Base-by-base conservation (phyloP, 2,113 vertebrate species). In the Otolemur garnettii region DNA sequence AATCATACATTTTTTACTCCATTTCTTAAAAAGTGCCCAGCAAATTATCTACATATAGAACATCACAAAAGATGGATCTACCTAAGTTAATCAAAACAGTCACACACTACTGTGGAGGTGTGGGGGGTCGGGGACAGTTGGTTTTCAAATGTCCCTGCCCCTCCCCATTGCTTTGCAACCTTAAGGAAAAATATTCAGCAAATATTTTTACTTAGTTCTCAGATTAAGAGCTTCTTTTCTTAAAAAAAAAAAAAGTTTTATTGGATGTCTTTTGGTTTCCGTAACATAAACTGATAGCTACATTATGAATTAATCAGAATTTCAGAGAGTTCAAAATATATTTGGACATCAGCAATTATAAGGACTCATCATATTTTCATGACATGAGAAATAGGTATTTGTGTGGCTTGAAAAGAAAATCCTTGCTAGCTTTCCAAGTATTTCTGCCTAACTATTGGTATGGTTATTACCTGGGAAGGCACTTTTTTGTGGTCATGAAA, bases 401-500 rank as follows among this genome's bases (percentile, higher is more conserved):
- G 22, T 62, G 78, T 94, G 85, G 17, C 45, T 79, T 95, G 89
- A 59, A 93, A 78, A 87, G 53, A 90, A 92, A 78, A 93, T 71
- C 14, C 42, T 93, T 38, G 19, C 74, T 93, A 91, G 91, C 18
- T 19, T 95, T 84, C 90, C 38, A 77, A 91, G 6, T 69, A 87
- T 96, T 91, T 93, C 33, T 90, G 68, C 80, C 59, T 87, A 35
- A 59, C 24, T 82, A 1, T 94, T 95, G 35, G 7, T 82, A 60
- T 62, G 30, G 35, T 38, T 68, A 26, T 59, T 72, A 22, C 75
- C 91, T 91, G 21, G 30, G 38, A 75, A 22, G 45, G 33, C 62
- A 24, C 59, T 97, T 93, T 97, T 66, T 97, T 75, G 80, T 88
- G 30, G 59, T 57, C 95, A 96, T 96, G 71, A n/a, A 89, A 84